Evolutionary conservation across 1,140 invertebrate species (phyloP).

Genomic region (Probaryconus sp.): DNA sequence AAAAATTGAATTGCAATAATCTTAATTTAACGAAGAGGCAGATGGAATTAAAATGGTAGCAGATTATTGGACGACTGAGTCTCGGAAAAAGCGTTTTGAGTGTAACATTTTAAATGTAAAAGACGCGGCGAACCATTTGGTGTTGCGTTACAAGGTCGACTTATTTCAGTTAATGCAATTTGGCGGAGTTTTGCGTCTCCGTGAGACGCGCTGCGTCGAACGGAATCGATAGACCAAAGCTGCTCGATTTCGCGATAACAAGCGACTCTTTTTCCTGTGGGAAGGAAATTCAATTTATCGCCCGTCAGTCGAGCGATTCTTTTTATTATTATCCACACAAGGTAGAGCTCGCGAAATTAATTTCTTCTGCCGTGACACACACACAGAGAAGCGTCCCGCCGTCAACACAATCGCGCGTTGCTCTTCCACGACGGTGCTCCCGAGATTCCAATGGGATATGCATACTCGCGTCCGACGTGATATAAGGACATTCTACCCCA

Average conservation of each 20-base stretch:
- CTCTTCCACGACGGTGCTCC: neutral
- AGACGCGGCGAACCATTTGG: neutral
- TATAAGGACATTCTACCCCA: slow-evolving; percentile 29
- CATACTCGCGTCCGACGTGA: slow-evolving; percentile 15
- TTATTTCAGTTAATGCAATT: slow-evolving; percentile 32
- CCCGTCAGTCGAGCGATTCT: slow-evolving; percentile 37
- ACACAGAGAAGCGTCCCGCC: slow-evolving; percentile 1
- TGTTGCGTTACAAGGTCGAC: slow-evolving; percentile 1
- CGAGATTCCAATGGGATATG: slow-evolving; percentile 29
- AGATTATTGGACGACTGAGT: too few relatives aligned
- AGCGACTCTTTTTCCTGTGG: slow-evolving; percentile 37
- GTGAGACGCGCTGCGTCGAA: neutral
- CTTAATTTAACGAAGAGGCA: too few relatives aligned
- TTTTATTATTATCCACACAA: slow-evolving; percentile 41
- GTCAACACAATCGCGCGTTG: neutral
- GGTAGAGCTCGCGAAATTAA: slow-evolving; percentile 29
- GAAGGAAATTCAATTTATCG: slow-evolving; percentile 43
- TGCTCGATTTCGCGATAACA: slow-evolving; percentile 37
- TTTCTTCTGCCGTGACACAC: slow-evolving; percentile 29
- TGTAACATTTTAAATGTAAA: slow-evolving; percentile 13
- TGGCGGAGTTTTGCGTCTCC: slow-evolving; percentile 15
- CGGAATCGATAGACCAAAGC: slow-evolving; percentile 18
- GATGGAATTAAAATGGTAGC: too few relatives aligned
- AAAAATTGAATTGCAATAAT: too few relatives aligned
- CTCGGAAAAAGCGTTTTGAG: too few relatives aligned